Evolutionary conservation across 2,888 invertebrate genomes (phyloP).

Genomic region (Leptodirus hochenwartii): DNA sequence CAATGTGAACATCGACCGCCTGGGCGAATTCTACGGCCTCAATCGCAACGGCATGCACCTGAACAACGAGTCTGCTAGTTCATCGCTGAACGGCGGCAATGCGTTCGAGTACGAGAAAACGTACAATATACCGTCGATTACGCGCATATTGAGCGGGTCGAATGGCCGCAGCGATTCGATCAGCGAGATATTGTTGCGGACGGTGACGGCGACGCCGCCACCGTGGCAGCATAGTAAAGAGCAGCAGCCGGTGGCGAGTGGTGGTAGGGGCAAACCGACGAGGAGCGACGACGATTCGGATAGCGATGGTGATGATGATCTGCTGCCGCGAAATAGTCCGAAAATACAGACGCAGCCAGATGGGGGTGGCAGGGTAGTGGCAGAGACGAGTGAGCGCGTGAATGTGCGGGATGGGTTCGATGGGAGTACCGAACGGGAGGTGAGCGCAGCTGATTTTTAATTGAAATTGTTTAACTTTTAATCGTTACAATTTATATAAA

Average conservation of each 20-base stretch:
- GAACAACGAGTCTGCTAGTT: too few relatives aligned
- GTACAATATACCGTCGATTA: constrained; percentile 59
- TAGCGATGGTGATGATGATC: too few relatives aligned
- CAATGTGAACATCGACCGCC: constrained; percentile 15
- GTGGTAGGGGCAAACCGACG: constrained; percentile 2
- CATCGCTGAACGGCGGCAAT: too few relatives aligned
- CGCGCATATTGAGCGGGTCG: constrained; percentile 68
- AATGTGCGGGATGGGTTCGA: too few relatives aligned
- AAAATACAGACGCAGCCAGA: too few relatives aligned
- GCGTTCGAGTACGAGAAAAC: constrained; percentile 27
- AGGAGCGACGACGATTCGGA: constrained; percentile 5
- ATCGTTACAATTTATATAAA: too few relatives aligned
- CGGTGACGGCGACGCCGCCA: constrained; percentile 39
- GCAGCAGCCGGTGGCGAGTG: constrained; percentile 9
- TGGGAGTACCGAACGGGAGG: constrained; percentile 12
- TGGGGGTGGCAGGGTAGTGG: too few relatives aligned
- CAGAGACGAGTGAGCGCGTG: too few relatives aligned
- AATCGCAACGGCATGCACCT: constrained; percentile 22
- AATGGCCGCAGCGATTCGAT: constrained; percentile 71
- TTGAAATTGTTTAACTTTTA: too few relatives aligned
- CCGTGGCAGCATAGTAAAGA: constrained; percentile 8
- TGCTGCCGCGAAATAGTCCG: too few relatives aligned
- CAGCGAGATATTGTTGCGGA: constrained; percentile 54
- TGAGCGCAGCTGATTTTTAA: too few relatives aligned
- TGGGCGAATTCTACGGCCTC: constrained; percentile 24